Evolutionary conservation across 2,113 vertebrate species (phyloP).

Genomic region (Hemiprocne comata): DNA sequence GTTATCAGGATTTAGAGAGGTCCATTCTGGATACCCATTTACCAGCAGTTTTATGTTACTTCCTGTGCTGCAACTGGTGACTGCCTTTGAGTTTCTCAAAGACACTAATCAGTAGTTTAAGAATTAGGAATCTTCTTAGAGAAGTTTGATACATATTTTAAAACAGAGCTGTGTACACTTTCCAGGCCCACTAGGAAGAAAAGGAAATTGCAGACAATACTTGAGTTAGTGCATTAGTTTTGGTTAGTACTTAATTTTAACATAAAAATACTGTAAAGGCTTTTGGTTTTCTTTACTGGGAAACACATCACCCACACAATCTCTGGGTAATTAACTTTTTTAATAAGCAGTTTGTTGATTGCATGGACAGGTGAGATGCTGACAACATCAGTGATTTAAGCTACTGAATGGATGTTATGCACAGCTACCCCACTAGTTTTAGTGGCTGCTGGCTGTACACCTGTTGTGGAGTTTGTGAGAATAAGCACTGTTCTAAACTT

Average conservation of each 20-base stretch:
- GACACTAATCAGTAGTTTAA: background rate
- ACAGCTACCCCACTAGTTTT: background rate
- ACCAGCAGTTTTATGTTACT: background rate
- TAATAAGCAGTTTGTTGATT: background rate
- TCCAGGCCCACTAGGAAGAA: background rate
- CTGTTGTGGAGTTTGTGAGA: background rate
- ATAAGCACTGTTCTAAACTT: background rate
- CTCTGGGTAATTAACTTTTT: background rate
- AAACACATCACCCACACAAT: background rate
- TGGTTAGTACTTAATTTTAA: background rate
- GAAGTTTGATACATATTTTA: background rate
- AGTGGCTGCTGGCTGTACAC: background rate
- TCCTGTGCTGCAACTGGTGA: background rate
- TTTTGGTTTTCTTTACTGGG: background rate
- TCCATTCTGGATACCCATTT: fast-evolving
- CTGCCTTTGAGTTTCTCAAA: background rate
- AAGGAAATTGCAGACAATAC: background rate
- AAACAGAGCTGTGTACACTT: background rate
- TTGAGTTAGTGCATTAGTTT: background rate
- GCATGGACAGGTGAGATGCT: background rate
- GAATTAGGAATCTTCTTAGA: background rate
- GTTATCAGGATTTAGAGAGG: background rate
- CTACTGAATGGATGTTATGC: background rate
- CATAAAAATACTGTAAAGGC: background rate
- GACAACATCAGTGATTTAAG: background rate